phyloP scores from a whole-genome alignment of 2,888 invertebrate species.

The Cordilura impudica region DNA sequence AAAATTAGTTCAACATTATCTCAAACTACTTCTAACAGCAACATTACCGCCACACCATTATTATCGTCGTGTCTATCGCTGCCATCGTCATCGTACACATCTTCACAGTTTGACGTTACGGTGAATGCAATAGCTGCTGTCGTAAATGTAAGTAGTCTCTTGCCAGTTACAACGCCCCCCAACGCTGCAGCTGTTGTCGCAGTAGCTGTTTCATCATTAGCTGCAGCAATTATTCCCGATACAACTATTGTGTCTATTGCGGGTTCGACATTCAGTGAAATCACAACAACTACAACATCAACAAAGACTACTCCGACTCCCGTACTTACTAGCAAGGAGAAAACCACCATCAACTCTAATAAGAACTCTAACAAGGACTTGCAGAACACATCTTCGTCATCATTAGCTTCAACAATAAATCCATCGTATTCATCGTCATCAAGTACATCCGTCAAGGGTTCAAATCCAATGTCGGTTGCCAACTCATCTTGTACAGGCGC shows the following conservation, averaged over 20 bases:
- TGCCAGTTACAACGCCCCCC: conserved; percentile 56
- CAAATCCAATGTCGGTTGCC: conserved; percentile 64
- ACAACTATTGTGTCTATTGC: conserved; percentile 75
- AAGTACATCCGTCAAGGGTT: conserved; percentile 44
- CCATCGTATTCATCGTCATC: conserved; percentile 8
- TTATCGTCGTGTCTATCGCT: conserved; percentile 27
- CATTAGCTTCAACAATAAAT: neutral
- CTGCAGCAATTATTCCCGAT: conserved; percentile 71
- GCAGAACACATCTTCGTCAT: conserved; percentile 16
- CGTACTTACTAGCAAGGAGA: conserved; percentile 50
- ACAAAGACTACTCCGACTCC: conserved; percentile 74
- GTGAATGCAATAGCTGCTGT: conserved; percentile 57
- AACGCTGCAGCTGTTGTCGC: conserved; percentile 63
- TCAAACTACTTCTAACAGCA: conserved; percentile 27
- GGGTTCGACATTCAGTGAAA: conserved; percentile 72
- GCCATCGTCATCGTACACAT: conserved; percentile 51
- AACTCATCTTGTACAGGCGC: conserved; percentile 55
- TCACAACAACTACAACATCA: conserved; percentile 74
- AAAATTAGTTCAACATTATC: conserved; percentile 49
- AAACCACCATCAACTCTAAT: conserved; percentile 17
- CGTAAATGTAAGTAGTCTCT: conserved; percentile 45
- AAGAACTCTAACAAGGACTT: conserved; percentile 47
- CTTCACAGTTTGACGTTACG: conserved; percentile 52
- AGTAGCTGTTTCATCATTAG: conserved; percentile 60
- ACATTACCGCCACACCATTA: conserved; percentile 62